Evolutionary conservation across 1,140 invertebrate species (phyloP).

Genomic region (Drosophila arizonae): DNA sequence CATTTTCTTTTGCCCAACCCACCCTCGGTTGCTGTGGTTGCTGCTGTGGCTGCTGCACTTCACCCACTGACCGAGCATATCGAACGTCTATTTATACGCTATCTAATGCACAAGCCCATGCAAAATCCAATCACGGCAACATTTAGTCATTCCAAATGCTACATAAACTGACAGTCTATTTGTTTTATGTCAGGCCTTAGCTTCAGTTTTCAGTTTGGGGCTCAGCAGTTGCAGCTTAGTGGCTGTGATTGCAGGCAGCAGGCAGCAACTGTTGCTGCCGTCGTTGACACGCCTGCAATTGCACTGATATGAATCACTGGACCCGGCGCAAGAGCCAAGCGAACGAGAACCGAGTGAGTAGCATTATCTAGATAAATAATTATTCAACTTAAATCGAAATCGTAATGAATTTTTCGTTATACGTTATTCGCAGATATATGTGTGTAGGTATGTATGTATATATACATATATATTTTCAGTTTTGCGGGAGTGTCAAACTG

Average conservation of each 20-base stretch:
- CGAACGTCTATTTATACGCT: slow-evolving; percentile 23
- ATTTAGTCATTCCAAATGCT: slow-evolving; percentile 78
- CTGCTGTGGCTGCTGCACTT: not conserved
- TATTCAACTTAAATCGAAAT: slow-evolving; percentile 82
- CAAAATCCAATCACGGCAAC: slow-evolving; percentile 62
- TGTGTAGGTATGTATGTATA: no score
- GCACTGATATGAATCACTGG: slow-evolving; percentile 72
- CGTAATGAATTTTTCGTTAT: slow-evolving; percentile 76
- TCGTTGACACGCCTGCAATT: slow-evolving; percentile 75
- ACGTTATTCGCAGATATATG: slow-evolving; percentile 6
- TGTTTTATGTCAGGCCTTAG: slow-evolving; percentile 70
- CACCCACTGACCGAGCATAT: slow-evolving; percentile 14
- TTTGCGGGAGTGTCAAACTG: slow-evolving; percentile 77
- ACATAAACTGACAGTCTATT: slow-evolving; percentile 80
- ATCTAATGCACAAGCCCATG: slow-evolving; percentile 42
- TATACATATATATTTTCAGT: not conserved
- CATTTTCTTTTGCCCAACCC: slow-evolving; percentile 1
- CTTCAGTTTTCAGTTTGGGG: slow-evolving; percentile 42
- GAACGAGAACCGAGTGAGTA: slow-evolving; percentile 43
- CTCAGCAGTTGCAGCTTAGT: slow-evolving; percentile 12
- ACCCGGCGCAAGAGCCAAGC: slow-evolving; percentile 15
- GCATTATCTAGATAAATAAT: slow-evolving; percentile 81
- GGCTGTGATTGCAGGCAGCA: slow-evolving; percentile 7
- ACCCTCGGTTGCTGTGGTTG: not conserved
- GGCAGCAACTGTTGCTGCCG: slow-evolving; percentile 39